Percentiles rank a stretch among this genome's conserved stretches.
phyloP scores from a whole-genome alignment of 2,113 vertebrate genomes.

The Nansenia antarctica region DNA sequence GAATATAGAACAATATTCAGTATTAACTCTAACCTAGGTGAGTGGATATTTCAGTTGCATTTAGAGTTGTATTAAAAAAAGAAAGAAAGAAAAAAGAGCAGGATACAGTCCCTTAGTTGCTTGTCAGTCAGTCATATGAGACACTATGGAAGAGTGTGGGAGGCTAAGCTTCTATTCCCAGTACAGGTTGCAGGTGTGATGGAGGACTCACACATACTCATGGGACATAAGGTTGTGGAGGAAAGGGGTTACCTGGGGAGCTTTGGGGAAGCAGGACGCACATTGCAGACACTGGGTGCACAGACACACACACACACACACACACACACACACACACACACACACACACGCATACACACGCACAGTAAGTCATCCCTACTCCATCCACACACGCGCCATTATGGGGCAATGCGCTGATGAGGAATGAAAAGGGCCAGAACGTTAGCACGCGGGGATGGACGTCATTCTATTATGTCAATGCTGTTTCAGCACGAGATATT shows the following conservation, averaged over 20 bases:
- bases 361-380: neutral
- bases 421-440: constrained; percentile 43
- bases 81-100: constrained; percentile 41
- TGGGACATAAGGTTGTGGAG: constrained; percentile 56
- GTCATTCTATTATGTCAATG: constrained; percentile 41
- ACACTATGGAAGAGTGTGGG: constrained; percentile 56
- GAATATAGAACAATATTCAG: too few relatives aligned
- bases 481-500: constrained; percentile 70
- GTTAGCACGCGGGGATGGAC: constrained; percentile 46
- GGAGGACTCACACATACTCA: constrained; percentile 61
- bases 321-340: constrained; percentile 32
- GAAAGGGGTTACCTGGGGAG: constrained; percentile 63
- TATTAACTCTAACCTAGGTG: constrained; percentile 38
- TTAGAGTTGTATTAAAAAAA: neutral
- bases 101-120: constrained; percentile 47
- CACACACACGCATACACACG: constrained; percentile 10
- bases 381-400: constrained; percentile 29
- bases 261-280: constrained; percentile 35
- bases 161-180: constrained; percentile 68
- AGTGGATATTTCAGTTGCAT: neutral
- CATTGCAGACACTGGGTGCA: constrained; percentile 33
- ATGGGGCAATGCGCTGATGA: constrained; percentile 43
- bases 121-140: constrained; percentile 53
- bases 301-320: constrained; percentile 34
- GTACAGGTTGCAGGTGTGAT: constrained; percentile 76